These are phyloP conservation scores for Maniola jurtina DNA, from an alignment of 1,140 invertebrate species.

Conservation along the genomic window DNA sequence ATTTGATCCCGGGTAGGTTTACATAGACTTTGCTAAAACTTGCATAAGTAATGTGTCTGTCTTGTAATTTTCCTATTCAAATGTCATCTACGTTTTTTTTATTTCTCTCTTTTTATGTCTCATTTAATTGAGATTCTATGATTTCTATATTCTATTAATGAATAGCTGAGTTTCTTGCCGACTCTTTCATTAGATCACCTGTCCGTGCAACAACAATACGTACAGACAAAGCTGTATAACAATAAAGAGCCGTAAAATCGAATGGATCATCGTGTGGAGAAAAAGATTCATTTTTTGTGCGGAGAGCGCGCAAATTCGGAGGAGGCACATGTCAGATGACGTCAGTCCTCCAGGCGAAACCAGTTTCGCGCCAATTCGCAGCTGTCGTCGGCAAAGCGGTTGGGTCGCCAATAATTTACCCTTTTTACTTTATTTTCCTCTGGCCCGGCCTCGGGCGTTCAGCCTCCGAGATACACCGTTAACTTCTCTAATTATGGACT, in stretches of 20 bases:
- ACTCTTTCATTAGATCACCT: slow-evolving; percentile 27
- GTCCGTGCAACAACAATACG: slow-evolving; percentile 41
- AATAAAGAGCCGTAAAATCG: slow-evolving; percentile 61
- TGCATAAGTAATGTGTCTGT: too few species aligned
- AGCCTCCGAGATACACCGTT: slow-evolving; percentile 71
- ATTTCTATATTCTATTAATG: too few species aligned
- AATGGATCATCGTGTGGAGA: slow-evolving; percentile 45
- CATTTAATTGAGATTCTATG: too few species aligned
- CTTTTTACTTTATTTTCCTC: slow-evolving; percentile 55
- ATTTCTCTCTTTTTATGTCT: too few species aligned
- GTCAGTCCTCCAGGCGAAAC: slow-evolving; percentile 66
- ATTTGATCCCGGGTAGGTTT: too few species aligned
- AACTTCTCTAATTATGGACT: slow-evolving; percentile 55
- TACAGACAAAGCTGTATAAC: slow-evolving; percentile 39
- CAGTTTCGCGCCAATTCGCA: slow-evolving; percentile 74
- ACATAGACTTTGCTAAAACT: too few species aligned
- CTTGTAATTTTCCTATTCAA: too few species aligned
- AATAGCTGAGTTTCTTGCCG: too few species aligned
- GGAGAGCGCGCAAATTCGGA: slow-evolving; percentile 50
- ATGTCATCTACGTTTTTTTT: too few species aligned
- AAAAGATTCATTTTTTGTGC: slow-evolving; percentile 58
- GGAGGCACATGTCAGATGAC: slow-evolving; percentile 69
- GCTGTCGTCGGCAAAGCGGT: slow-evolving; percentile 68
- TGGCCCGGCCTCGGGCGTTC: slow-evolving; percentile 46
- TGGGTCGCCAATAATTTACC: slow-evolving; percentile 54